Evolutionary conservation across 2,888 invertebrate species (phyloP), one percentile per base, ranked within the genome.

Genomic region (Papilio gigon): DNA sequence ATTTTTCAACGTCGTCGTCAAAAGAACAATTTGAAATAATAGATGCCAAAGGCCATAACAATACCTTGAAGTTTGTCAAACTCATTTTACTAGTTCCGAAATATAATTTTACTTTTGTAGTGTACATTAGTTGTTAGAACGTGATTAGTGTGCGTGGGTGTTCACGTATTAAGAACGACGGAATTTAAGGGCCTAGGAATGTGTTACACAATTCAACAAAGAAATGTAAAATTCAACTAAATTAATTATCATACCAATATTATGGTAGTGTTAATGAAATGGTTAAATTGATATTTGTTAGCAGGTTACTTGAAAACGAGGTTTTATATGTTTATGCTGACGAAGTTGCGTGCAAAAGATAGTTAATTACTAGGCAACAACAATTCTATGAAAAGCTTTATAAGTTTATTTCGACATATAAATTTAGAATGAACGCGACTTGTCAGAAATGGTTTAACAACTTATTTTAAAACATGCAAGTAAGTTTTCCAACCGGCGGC

Each of bases 401-500:
- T n/a, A n/a, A n/a, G n/a, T n/a, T n/a, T n/a, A n/a, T 25, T n/a
- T 14, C 53, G 0, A 1, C 0, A n/a, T 53, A 27, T 27, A n/a
- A n/a, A 53, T 27, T n/a, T 8, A 6, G 8, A 4, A 3, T 2
- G 1, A 53, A n/a, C 8, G 6, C 53, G 8, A 53, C 14, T 53
- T 27, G 9, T 53, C 4, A 56, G 30, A 56, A 27, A 42, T 42
- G n/a, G 8, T 17, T 42, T n/a, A n/a, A 42, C 8, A 33, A 20
- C 20, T 35, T 59, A 14, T 56, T 33, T 30, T 56, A 56, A 25
- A 56, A 4, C 17, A 61, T 44, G 12, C 47, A 63, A 50, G 27
- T 62, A 47, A 62, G 17, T 42, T 30, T 61, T 61, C 61, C 60
- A 25, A 60, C 9, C 61, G 5, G 5, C 33, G 22, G 20, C 40